Conservation (phyloP, 2,888 invertebrate genomes). For the Cacoxenus indagator region DNA sequence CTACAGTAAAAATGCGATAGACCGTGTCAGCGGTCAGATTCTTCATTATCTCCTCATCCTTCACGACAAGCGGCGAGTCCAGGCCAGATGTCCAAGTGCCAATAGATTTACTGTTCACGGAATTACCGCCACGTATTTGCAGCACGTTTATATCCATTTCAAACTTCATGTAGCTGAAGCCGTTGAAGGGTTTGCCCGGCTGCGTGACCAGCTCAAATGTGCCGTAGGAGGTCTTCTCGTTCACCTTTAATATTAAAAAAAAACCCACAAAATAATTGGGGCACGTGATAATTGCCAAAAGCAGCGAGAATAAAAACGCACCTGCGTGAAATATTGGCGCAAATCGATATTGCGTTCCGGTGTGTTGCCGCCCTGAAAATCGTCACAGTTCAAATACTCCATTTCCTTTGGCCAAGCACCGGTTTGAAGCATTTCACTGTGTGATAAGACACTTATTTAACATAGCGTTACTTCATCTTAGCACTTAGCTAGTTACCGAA, state of each 20-base stretch:
- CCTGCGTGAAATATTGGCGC: conserved; percentile 78
- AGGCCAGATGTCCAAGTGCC: conserved; percentile 87
- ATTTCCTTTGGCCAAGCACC: conserved; percentile 82
- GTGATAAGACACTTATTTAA: conserved; percentile 35
- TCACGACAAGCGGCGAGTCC: conserved; percentile 76
- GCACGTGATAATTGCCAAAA: neutral
- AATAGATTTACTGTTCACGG: conserved; percentile 79
- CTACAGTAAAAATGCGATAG: conserved; percentile 88
- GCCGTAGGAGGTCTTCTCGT: conserved; percentile 80
- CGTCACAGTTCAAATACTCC: conserved; percentile 83
- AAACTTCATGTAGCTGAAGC: conserved; percentile 82
- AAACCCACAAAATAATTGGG: conserved; percentile 40
- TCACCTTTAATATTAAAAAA: conserved; percentile 68
- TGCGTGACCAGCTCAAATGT: conserved; percentile 76
- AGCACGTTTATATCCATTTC: conserved; percentile 80
- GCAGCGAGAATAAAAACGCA: conserved; percentile 55
- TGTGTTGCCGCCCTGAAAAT: conserved; percentile 82
- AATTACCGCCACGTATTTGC: conserved; percentile 80
- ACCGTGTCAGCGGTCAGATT: conserved; percentile 85
- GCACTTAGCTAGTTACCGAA: conserved; percentile 76
- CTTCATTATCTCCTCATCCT: conserved; percentile 77
- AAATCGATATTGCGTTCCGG: conserved; percentile 82
- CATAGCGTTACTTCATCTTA: neutral
- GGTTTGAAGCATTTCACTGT: conserved; percentile 79
- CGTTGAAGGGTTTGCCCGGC: conserved; percentile 75